Base-by-base conservation (phyloP, 2,888 invertebrate species). In the Stenurella melanura region DNA sequence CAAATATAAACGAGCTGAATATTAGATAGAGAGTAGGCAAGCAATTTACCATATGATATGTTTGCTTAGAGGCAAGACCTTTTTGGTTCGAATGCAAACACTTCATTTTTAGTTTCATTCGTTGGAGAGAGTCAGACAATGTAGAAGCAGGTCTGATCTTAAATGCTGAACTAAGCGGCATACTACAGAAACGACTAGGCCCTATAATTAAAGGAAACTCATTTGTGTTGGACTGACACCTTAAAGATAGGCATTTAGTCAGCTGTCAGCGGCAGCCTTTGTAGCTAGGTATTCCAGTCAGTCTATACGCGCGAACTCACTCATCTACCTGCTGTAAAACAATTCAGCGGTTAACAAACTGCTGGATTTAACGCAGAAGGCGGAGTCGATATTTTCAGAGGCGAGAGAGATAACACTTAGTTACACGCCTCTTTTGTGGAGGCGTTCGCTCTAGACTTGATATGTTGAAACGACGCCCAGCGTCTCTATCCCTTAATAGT, bases 291-390 rank as follows among this genome's bases (percentile, higher is more conserved):
- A 86, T 86, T 85, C 84, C 81, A 89, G 88, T 85, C 84, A 79
- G 85, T 85, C 87, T 87, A 88, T 88, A 88, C 89, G 90, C 90
- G 90, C 91, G 90, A 90, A 88, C 91, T 89, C 91, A 89, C 89
- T 90, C 85, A 86, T 87, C 87, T 87, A 87, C 87, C 87, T 88
- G 87, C 86, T 86, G 85, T 87, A 86, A 87, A 87, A 88, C 87
- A 88, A 88, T 88, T 86, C 87, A 84, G 91, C 87, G 87, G 87
- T 88, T 88, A 88, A 88, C 87, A 88, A 88, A 88, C 88, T 88
- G 88, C 87, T 87, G 87, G 85, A 87, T 86, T 87, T 87, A 88
- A 88, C 87, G 82, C 85, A 82, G 85, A 85, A 86, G 88, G 88
- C 87, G 88, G 88, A 81, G 88, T 85, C 85, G 85, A 82, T 85